These are phyloP conservation scores for Ctenicera cuprea DNA, from an alignment of 2,888 invertebrate genomes.

Conservation along the genomic window DNA sequence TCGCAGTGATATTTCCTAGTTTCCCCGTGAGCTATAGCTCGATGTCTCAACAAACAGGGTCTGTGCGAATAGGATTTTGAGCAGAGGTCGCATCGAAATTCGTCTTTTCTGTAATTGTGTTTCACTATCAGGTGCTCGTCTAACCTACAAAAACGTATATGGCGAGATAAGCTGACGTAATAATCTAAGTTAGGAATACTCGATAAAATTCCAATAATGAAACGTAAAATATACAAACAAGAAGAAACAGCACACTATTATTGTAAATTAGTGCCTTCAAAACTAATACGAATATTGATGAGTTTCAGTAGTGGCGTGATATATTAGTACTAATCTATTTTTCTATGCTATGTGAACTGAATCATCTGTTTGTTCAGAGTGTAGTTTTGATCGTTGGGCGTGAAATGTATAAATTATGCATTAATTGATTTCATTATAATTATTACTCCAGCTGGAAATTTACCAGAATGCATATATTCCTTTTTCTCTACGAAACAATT, in stretches of 20 bases:
- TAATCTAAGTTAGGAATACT: too few species aligned
- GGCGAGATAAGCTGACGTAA: too few species aligned
- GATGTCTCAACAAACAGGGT: conserved; percentile 87
- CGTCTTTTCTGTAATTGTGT: conserved; percentile 86
- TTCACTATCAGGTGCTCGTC: conserved; percentile 87
- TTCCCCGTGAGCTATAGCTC: conserved; percentile 87
- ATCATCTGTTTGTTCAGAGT: conserved; percentile 57
- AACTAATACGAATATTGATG: conserved; percentile 49
- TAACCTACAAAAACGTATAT: conserved; percentile 78
- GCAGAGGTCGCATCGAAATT: conserved; percentile 90
- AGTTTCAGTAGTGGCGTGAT: conserved; percentile 53
- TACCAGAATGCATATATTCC: not conserved
- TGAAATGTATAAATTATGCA: conserved; percentile 54
- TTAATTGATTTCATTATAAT: conserved; percentile 52
- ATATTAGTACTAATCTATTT: conserved; percentile 59
- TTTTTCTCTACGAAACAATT: not conserved
- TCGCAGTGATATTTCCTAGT: conserved; percentile 94
- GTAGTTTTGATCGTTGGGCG: conserved; percentile 54
- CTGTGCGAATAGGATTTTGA: conserved; percentile 89
- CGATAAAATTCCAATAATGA: too few species aligned
- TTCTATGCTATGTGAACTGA: conserved; percentile 59
- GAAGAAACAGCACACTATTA: conserved; percentile 2
- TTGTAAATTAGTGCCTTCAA: conserved; percentile 32
- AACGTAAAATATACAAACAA: too few species aligned
- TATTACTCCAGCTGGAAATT: conserved; percentile 22